Conservation (phyloP, 2,113 vertebrate genomes). For the Bubo bubo region DNA sequence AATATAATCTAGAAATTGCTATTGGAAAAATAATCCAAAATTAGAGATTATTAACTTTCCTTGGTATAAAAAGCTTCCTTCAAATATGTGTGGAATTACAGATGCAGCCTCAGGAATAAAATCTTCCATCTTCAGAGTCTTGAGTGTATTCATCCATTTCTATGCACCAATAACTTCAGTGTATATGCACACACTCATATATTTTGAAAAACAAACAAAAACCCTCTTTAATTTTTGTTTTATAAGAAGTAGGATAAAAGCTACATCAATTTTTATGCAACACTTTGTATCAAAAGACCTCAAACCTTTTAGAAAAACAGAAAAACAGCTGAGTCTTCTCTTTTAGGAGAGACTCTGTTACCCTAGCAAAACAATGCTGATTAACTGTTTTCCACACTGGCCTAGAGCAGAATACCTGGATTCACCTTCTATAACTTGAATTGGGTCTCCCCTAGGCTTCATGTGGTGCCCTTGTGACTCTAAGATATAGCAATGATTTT, state of each 20-base stretch:
- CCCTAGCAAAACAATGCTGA: neutral
- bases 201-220: neutral
- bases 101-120: neutral
- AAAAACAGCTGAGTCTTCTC: neutral
- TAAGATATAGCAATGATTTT: neutral
- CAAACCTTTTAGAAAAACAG: neutral
- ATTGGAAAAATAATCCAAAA: neutral
- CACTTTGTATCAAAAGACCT: neutral
- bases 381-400: neutral
- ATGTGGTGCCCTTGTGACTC: neutral
- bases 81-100: neutral
- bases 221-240: fast-evolving
- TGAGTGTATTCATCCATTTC: neutral
- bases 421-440: neutral
- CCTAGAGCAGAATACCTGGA: neutral
- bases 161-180: neutral
- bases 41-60: neutral
- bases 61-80: neutral
- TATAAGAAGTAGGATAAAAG: neutral
- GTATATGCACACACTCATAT: neutral
- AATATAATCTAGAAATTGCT: neutral
- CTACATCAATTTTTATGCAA: neutral
- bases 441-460: neutral
- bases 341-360: neutral
- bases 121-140: neutral